A percentile compares a stretch with the other conserved stretches of the same genome.
phyloP scores from a whole-genome alignment of 1,140 invertebrate species.

The Macrocentrus cingulum region DNA sequence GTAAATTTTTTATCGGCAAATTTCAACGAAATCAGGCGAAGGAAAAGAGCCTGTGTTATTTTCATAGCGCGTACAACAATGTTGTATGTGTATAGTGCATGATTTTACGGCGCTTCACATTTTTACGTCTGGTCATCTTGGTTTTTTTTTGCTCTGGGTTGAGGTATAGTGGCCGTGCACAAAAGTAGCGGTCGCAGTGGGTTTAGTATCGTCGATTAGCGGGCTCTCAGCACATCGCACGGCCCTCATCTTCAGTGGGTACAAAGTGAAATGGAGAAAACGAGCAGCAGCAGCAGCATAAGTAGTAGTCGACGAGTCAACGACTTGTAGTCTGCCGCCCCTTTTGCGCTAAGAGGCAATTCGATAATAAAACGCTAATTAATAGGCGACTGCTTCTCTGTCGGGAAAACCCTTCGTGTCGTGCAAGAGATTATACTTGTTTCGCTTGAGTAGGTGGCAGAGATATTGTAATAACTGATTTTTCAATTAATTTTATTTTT shows the following conservation, averaged over 20 bases:
- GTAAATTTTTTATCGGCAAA: slow-evolving; percentile 56
- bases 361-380: slow-evolving; percentile 34
- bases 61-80: not conserved
- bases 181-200: slow-evolving; percentile 8
- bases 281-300: slow-evolving; percentile 21
- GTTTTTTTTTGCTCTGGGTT: slow-evolving; percentile 5
- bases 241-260: not conserved
- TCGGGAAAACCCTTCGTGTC: too few relatives aligned
- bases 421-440: too few relatives aligned
- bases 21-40: slow-evolving; percentile 48
- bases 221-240: slow-evolving; percentile 21
- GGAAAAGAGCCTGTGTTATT: slow-evolving; percentile 1
- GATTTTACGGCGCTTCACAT: slow-evolving; percentile 25
- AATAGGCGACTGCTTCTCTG: slow-evolving; percentile 29
- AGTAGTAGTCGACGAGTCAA: not conserved
- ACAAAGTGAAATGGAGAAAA: slow-evolving; percentile 31
- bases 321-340: not conserved
- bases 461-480: too few relatives aligned
- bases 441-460: too few relatives aligned
- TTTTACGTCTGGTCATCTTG: slow-evolving; percentile 21
- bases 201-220: slow-evolving; percentile 37
- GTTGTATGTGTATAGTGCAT: slow-evolving; percentile 29
- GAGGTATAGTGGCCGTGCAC: slow-evolving; percentile 6
- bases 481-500: too few relatives aligned
- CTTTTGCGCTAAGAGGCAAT: slow-evolving; percentile 23